phyloP scores from a whole-genome alignment of 2,888 invertebrate genomes.

The Drepanosiphum platanoidis region DNA sequence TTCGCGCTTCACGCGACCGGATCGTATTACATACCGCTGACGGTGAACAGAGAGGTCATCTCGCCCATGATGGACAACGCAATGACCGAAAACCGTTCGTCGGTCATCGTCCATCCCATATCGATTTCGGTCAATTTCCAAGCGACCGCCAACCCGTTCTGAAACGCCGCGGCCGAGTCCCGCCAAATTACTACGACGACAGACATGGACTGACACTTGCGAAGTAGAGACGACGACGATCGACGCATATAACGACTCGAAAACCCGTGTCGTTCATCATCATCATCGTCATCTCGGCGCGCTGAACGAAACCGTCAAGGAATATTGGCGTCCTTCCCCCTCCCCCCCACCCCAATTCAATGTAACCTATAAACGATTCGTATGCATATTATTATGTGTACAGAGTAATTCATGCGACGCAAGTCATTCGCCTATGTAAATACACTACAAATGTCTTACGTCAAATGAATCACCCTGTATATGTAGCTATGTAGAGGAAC shows the following conservation, averaged over 20 bases:
- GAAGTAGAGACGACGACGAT: neutral
- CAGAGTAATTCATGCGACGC: neutral
- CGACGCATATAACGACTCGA: neutral
- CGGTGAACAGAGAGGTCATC: slow-evolving; percentile 79
- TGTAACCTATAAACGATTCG: too few relatives aligned
- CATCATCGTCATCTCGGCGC: neutral
- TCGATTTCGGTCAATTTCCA: slow-evolving; percentile 88
- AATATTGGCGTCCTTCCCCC: too few relatives aligned
- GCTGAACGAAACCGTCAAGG: neutral
- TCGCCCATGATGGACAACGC: slow-evolving; percentile 72
- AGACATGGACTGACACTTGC: neutral
- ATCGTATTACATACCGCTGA: slow-evolving; percentile 87
- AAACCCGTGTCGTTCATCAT: too few relatives aligned
- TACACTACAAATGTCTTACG: too few relatives aligned
- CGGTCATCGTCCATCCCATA: slow-evolving; percentile 81
- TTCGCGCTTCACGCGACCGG: slow-evolving; percentile 92
- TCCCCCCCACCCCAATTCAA: too few relatives aligned
- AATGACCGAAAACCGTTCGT: slow-evolving; percentile 67
- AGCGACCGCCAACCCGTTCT: slow-evolving; percentile 24
- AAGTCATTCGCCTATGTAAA: neutral
- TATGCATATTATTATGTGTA: neutral
- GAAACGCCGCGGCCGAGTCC: neutral
- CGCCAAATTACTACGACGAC: neutral
- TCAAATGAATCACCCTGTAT: too few relatives aligned
- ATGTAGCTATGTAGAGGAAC: neutral